Evolutionary conservation across 2,888 invertebrate species (phyloP), one percentile per base, ranked within the genome.

Genomic region (Nomada lathburiana): DNA sequence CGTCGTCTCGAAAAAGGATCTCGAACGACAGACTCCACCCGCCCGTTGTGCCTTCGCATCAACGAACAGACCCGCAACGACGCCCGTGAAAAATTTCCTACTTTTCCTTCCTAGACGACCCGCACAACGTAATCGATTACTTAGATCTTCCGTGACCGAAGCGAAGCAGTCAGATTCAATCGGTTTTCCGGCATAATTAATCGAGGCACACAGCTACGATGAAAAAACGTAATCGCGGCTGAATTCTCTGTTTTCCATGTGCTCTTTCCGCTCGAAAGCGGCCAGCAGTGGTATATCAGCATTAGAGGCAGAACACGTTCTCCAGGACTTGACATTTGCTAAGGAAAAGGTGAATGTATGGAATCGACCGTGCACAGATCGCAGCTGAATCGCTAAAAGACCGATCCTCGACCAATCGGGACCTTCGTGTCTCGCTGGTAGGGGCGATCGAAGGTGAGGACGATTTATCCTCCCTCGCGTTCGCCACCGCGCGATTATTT

Each of bases 331-430:
- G 89, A 88, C 90, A 91, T 90, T 91, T 90, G 85, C 84, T 75
- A 81, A 79, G 87, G 88, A 86, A 90, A 90, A 91, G 90, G 90
- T 90, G 90, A 90, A 89, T 88, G 89, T 87, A 83, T 80, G 76
- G 71, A 75, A 82, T 64, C 57, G 71, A 55, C 42, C 53, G 75
- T 44, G 65, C 10, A 23, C 53, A 16, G 42, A 69, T 69, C 59
- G 70, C 11, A 0, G 23, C 44, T 18, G 5, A 50, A 53, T 59
- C 47, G 62, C 76, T 11, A 42, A n/a, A 20, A 50, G 16, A 50
- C 52, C 76, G 76, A 79, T 79, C 50, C 29, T 50, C 76, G 57
- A 52, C 68, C 78, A 64, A 68, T 69, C 76, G 77, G 67, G 65
- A 64, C 69, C 63, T 60, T 76, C 75, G 73, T 36, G 71, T 47